Evolutionary conservation across 2,888 invertebrate species (phyloP).

Genomic region (Boloria euphrosyne): DNA sequence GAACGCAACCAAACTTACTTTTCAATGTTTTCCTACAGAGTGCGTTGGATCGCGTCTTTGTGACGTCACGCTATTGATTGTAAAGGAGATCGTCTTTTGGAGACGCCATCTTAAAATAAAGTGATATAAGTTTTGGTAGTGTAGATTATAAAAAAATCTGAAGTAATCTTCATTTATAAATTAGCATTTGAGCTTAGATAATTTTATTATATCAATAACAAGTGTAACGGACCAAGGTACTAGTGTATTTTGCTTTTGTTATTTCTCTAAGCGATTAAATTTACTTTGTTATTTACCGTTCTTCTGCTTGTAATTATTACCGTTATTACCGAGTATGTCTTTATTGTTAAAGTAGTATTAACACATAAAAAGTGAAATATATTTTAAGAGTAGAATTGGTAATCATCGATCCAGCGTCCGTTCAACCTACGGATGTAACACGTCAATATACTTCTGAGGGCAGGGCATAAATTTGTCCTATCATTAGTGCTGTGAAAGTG

Average conservation of each 20-base stretch:
- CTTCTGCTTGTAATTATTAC: slow-evolving; percentile 62
- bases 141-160: slow-evolving; percentile 78
- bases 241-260: slow-evolving; percentile 75
- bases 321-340: slow-evolving; percentile 60
- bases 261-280: slow-evolving; percentile 56
- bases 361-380: slow-evolving; percentile 45
- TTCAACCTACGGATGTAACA: slow-evolving; percentile 77
- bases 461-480: slow-evolving; percentile 69
- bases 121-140: slow-evolving; percentile 84
- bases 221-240: slow-evolving; percentile 92
- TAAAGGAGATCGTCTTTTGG: slow-evolving; percentile 77
- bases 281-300: slow-evolving; percentile 78
- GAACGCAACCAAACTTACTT: slow-evolving; percentile 38
- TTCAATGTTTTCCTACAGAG: slow-evolving; percentile 54
- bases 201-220: slow-evolving; percentile 79
- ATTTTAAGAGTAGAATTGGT: slow-evolving; percentile 49
- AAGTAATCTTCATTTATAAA: slow-evolving; percentile 74
- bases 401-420: slow-evolving; percentile 71
- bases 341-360: slow-evolving; percentile 41
- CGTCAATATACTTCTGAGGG: slow-evolving; percentile 79
- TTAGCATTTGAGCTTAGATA: slow-evolving; percentile 69
- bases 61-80: slow-evolving; percentile 81
- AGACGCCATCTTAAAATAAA: slow-evolving; percentile 83
- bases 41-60: slow-evolving; percentile 72
- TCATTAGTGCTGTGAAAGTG: slow-evolving; percentile 73